Conservation (phyloP, 2,888 invertebrate genomes). For the Andricus curvator region DNA sequence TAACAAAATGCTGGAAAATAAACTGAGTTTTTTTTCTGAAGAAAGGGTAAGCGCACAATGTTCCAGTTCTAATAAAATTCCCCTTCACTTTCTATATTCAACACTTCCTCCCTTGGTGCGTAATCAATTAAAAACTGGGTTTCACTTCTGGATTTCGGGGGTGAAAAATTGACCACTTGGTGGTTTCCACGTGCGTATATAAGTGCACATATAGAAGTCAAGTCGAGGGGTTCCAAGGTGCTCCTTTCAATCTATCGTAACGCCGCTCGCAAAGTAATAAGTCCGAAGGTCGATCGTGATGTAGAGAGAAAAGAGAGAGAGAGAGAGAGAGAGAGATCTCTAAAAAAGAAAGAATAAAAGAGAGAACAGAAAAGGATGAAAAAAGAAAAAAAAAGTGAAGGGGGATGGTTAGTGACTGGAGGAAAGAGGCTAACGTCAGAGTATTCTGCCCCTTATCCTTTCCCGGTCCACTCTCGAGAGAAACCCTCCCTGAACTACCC, state of each 20-base stretch:
- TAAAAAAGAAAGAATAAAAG: slow-evolving; percentile 40
- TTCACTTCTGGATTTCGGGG: background rate
- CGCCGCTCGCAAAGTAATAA: slow-evolving; percentile 62
- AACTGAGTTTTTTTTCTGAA: too few species aligned
- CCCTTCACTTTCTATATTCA: too few species aligned
- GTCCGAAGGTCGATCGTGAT: slow-evolving; percentile 59
- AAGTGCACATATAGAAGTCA: slow-evolving; percentile 26
- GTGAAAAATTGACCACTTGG: background rate
- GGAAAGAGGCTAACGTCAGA: slow-evolving; percentile 49
- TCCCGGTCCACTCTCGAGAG: slow-evolving; percentile 69
- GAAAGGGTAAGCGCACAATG: too few species aligned
- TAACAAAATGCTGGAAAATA: too few species aligned
- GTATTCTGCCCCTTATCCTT: slow-evolving; percentile 58
- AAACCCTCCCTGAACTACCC: slow-evolving; percentile 46
- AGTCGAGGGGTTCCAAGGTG: slow-evolving; percentile 50
- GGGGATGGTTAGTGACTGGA: slow-evolving; percentile 31
- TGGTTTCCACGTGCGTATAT: slow-evolving; percentile 4
- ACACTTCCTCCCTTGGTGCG: background rate
- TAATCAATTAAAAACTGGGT: background rate
- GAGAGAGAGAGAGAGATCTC: slow-evolving; percentile 40
- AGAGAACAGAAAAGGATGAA: slow-evolving; percentile 46
- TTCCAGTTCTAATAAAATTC: too few species aligned
- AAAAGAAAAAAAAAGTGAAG: slow-evolving; percentile 38
- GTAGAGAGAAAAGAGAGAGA: slow-evolving; percentile 45
- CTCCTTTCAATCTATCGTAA: slow-evolving; percentile 58